Percentiles rank a stretch among this genome's conserved stretches.
These are phyloP conservation scores for Meriones unguiculatus DNA, from an alignment of 2,113 vertebrate genomes.

Conservation along the genomic window DNA sequence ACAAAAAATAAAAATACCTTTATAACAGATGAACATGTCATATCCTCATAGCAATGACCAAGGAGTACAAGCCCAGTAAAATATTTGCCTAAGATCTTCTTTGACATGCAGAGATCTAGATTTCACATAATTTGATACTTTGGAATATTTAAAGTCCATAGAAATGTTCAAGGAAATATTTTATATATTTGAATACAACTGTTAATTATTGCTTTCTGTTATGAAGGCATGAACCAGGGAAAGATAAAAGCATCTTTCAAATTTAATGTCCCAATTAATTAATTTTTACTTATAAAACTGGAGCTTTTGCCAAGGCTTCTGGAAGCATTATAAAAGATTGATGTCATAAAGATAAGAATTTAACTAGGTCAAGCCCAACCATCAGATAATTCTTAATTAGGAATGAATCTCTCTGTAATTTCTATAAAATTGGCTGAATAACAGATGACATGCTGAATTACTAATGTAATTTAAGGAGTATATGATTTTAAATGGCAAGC, in stretches of 20 bases:
- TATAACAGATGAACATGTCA: not conserved
- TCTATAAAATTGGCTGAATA: slow-evolving; percentile 81
- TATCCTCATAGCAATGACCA: not conserved
- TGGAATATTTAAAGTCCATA: slow-evolving; percentile 61
- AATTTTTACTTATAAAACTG: slow-evolving; percentile 83
- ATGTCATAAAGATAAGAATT: slow-evolving; percentile 83
- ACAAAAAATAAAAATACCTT: not conserved
- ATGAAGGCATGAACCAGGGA: slow-evolving; percentile 78
- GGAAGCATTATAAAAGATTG: slow-evolving; percentile 83
- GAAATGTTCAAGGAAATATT: slow-evolving; percentile 75
- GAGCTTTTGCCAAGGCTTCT: slow-evolving; percentile 73
- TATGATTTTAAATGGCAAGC: slow-evolving; percentile 43
- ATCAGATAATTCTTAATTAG: slow-evolving; percentile 83
- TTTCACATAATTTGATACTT: slow-evolving; percentile 52
- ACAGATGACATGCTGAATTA: slow-evolving; percentile 71
- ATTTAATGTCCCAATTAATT: slow-evolving; percentile 85
- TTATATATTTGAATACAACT: slow-evolving; percentile 80
- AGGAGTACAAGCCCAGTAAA: not conserved
- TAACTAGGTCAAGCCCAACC: slow-evolving; percentile 82
- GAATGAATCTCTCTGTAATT: slow-evolving; percentile 81
- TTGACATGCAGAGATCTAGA: slow-evolving; percentile 25
- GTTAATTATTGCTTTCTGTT: slow-evolving; percentile 82
- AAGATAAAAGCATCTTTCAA: slow-evolving; percentile 84
- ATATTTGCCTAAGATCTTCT: not conserved
- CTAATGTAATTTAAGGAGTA: slow-evolving; percentile 66